Base-by-base conservation (phyloP, 2,888 invertebrate genomes). In the Euphydryas editha region DNA sequence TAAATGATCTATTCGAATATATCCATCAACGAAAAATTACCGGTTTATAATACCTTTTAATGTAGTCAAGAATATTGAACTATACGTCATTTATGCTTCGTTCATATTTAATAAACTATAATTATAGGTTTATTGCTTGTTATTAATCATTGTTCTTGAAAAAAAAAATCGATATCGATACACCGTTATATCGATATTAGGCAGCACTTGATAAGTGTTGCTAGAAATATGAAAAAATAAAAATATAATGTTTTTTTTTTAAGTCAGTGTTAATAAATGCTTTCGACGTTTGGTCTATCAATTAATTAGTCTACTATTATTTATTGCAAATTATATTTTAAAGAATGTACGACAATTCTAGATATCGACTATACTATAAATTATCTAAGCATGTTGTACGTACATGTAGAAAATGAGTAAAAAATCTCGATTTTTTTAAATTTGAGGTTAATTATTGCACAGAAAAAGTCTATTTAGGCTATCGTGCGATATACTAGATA, bases 201-300 rank as follows among this genome's bases (percentile, higher is more conserved):
- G n/a, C 17, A 54, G n/a, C 30, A 36, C 36, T 7, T 11, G 36
- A 36, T 54, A 36, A 36, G 36, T 54, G 17, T 54, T 2, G 13
- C 11, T 54, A 36, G 54, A 54, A 17, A n/a, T 44, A 39, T 15
- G 1, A 54, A 54, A 36, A 30, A 30, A 30, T 54, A 54, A n/a
- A 17, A 36, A 54, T 30, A 10, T 30, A 17, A 7, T 54, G 30
- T 54, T 21, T 54, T 6, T 24, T 42, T n/a, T 42, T n/a, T 15
- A 37, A 47, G 18, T 47, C 47, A 21, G 49, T 49, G 54, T 36
- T 17, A 46, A 62, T 62, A 56, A 62, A 36, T n/a, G 54, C 36
- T 10, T 36, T n/a, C 37, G 46, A 46, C 11, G 37, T n/a, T 30
- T 36, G 59, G 49, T 17, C 13, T 62, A 55, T 36, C 42, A 10